Evolutionary conservation across 1,140 invertebrate genomes (phyloP), one percentile per base, ranked within the genome.

Genomic region (Cheumatopsyche charites): DNA sequence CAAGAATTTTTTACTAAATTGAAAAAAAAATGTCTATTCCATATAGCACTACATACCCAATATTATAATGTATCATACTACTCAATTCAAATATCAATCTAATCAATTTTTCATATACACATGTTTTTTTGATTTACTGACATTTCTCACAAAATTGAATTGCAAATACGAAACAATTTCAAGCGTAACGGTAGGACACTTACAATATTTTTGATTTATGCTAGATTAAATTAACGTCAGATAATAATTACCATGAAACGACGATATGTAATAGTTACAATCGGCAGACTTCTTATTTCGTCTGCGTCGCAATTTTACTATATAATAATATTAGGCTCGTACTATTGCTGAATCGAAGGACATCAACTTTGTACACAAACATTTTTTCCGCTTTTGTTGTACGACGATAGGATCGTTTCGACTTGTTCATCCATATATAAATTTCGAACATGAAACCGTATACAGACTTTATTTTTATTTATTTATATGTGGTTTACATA

Each of bases 361-460:
- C 55, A 58, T 58, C 55, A 58, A 58, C 55, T 58, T 58, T 58
- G 55, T 58, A 36, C 9, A 36, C 29, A 36, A 11, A 25, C 25
- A 21, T 58, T 58, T 58, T 58, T 58, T 25, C 55, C 55, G 17
- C 55, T 58, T 58, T 58, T 58, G 55, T 58, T 58, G 25, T 58
- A 21, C 23, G 55, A 21, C 55, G 55, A 58, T 58, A 58, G 55
- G 55, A 58, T 58, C 55, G 21, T 58, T 25, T 58, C 23, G 55
- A 23, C 23, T 58, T 58, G 55, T 58, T 19, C 55, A 58, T 58
- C 55, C 55, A 58, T 58, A 58, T 25, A 58, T 58, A 58, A 58
- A 58, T 58, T 19, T 58, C 55, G 23, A 58, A 58, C 55, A 58
- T 58, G 55, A 58, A 58, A 26, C 23, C n/a, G n/a, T n/a, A 23